Evolutionary conservation across 2,113 vertebrate genomes (phyloP).

Genomic region (Spea bombifrons): DNA sequence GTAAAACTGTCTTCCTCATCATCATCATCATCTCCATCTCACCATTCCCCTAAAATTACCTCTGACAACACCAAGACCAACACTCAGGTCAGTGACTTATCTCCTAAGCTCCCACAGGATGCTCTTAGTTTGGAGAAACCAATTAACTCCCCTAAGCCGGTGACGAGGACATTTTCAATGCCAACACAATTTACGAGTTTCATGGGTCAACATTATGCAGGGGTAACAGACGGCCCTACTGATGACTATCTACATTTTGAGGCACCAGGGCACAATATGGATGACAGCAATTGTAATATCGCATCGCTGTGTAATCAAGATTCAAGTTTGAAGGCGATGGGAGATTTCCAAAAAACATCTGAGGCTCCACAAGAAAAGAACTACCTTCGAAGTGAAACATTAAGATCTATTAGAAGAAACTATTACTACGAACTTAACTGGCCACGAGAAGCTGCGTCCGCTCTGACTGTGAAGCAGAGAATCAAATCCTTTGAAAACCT

Average conservation of each 20-base stretch:
- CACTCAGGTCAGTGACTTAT: constrained; percentile 18
- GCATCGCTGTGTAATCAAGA: constrained; percentile 47
- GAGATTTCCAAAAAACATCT: background rate
- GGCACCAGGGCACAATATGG: constrained; percentile 9
- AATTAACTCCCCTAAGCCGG: constrained; percentile 57
- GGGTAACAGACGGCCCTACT: constrained; percentile 17
- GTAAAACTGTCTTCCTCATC: constrained; percentile 69
- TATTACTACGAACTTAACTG: constrained; percentile 70
- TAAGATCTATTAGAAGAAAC: constrained; percentile 65
- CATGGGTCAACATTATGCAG: constrained; percentile 50
- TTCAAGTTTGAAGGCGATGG: constrained; percentile 53
- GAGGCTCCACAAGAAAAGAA: background rate
- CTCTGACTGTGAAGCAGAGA: constrained; percentile 88
- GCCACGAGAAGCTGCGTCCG: constrained; percentile 71
- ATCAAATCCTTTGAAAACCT: constrained; percentile 96
- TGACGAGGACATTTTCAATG: constrained; percentile 70
- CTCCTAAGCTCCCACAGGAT: background rate
- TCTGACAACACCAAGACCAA: background rate
- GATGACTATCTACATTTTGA: constrained; percentile 27
- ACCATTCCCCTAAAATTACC: constrained; percentile 29
- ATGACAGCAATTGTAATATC: background rate
- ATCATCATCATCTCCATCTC: constrained; percentile 50
- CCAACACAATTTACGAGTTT: constrained; percentile 64
- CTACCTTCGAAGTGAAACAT: constrained; percentile 50
- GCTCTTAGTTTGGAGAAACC: constrained; percentile 28